Evolutionary conservation across 2,888 invertebrate genomes (phyloP).

Genomic region (Orthosia gothica): DNA sequence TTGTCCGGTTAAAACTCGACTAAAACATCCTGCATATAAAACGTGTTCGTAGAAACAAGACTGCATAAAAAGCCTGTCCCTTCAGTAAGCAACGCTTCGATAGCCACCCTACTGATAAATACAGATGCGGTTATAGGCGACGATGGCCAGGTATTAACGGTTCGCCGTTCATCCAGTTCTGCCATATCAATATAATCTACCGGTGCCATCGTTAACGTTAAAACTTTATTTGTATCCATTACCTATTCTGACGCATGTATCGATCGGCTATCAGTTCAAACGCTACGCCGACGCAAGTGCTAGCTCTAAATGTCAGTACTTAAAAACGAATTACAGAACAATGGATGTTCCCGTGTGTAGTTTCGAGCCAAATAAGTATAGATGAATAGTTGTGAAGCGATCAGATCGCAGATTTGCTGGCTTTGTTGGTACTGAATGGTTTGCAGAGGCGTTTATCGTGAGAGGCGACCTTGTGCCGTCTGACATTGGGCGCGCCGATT

Average conservation of each 20-base stretch:
- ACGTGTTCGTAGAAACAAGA: slow-evolving; percentile 48
- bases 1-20: slow-evolving; percentile 46
- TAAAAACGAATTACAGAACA: slow-evolving; percentile 72
- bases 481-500: slow-evolving; percentile 87
- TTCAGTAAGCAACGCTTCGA: slow-evolving; percentile 63
- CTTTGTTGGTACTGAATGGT: slow-evolving; percentile 69
- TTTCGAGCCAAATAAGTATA: slow-evolving; percentile 72
- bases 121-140: slow-evolving; percentile 59
- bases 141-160: slow-evolving; percentile 49
- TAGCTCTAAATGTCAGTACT: slow-evolving; percentile 69
- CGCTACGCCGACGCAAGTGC: slow-evolving; percentile 45
- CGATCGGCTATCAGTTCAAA: slow-evolving; percentile 45
- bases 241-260: slow-evolving; percentile 46
- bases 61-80: slow-evolving; percentile 62
- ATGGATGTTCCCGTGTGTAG: slow-evolving; percentile 69
- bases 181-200: slow-evolving; percentile 47
- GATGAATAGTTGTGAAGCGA: slow-evolving; percentile 71
- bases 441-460: slow-evolving; percentile 82
- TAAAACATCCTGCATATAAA: slow-evolving; percentile 58
- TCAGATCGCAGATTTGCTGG: slow-evolving; percentile 72
- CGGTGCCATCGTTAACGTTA: slow-evolving; percentile 47
- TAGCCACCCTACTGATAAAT: slow-evolving; percentile 64
- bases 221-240: slow-evolving; percentile 57
- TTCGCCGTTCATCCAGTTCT: slow-evolving; percentile 51
- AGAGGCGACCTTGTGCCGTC: slow-evolving; percentile 86